Evolutionary conservation across 2,797 vertebrate species (phyloP), one percentile per base, ranked within the genome.

Genomic region (Spinus olivaceus): DNA sequence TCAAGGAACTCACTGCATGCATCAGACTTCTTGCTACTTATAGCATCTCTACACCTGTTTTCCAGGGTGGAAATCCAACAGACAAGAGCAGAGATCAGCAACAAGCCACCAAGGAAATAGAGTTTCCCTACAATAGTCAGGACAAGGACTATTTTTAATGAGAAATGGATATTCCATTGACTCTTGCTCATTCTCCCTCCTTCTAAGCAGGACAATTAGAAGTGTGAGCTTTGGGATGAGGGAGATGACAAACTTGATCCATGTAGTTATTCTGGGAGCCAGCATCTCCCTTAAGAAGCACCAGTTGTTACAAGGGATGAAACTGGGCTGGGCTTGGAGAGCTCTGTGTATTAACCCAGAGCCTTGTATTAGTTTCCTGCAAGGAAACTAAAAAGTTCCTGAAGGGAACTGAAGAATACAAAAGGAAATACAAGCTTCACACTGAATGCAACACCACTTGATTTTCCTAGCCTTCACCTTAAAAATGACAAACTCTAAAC

Each of bases 41-140:
- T 87, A 93, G 86, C 78, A 95, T 69, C 88, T 50, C 69, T 93
- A 95, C 93, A 96, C 96, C 96, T 97, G 97, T 94, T 96, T 84
- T 95, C 77, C 67, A 89, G 86, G 66, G 83, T 6, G 33, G 88
- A 93, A 95, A 81, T 95, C 82, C 76, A 61, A 83, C 56, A 61
- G 83, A 82, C 73, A 88, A 88, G 69, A 94, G 63, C 66, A 74
- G 5, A 50, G 53, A 73, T 63, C 72, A 61, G 32, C 73, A 84
- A 61, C 20, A 60, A 76, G 33, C 80, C 84, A 88, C 59, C 63
- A 61, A 79, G 41, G 60, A 81, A 88, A 71, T 0, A 24, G 11
- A 81, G 30, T 35, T 78, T 32, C 37, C 59, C 54, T 46, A 9
- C 35, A 50, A 61, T 8, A 66, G 33, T 25, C 5, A 13, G 61